Evolutionary conservation across 2,113 vertebrate species (phyloP).

Genomic region (Coreoperca whiteheadi): DNA sequence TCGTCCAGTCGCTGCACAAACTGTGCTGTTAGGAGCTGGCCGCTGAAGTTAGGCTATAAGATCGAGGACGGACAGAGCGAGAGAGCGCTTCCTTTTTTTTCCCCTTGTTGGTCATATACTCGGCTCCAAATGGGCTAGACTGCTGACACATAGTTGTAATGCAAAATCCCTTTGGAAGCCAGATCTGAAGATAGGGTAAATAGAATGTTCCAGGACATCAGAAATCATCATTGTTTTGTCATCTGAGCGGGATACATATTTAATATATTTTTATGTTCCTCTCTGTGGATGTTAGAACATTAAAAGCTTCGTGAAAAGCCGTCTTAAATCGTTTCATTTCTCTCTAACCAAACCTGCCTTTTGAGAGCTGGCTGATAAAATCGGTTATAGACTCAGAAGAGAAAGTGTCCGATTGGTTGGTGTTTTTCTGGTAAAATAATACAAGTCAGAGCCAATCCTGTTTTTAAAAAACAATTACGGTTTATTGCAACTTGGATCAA

Average conservation of each 20-base stretch:
- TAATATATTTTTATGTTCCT: conserved; percentile 27
- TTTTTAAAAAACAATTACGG: background rate
- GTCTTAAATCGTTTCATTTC: conserved; percentile 27
- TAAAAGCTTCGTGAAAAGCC: conserved; percentile 43
- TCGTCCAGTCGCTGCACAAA: background rate
- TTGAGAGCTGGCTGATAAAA: conserved; percentile 19
- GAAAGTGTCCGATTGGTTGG: background rate
- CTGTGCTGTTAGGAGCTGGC: background rate
- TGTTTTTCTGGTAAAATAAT: conserved; percentile 11
- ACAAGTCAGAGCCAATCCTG: conserved; percentile 8
- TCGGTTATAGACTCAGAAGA: background rate
- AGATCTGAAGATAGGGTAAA: conserved; percentile 15
- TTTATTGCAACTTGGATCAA: background rate
- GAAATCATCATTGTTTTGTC: conserved; percentile 27
- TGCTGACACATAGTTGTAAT: conserved; percentile 15
- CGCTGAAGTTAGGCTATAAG: background rate
- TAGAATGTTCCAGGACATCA: conserved; percentile 26
- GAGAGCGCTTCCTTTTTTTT: conserved; percentile 18
- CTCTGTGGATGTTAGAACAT: conserved; percentile 25
- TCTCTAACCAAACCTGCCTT: background rate
- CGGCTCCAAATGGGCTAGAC: conserved; percentile 21
- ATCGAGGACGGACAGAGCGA: conserved; percentile 9
- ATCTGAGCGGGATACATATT: conserved; percentile 22
- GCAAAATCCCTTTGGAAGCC: background rate
- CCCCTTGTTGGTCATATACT: background rate